Base-by-base conservation (phyloP, 2,888 invertebrate species). In the Nebria brevicollis region DNA sequence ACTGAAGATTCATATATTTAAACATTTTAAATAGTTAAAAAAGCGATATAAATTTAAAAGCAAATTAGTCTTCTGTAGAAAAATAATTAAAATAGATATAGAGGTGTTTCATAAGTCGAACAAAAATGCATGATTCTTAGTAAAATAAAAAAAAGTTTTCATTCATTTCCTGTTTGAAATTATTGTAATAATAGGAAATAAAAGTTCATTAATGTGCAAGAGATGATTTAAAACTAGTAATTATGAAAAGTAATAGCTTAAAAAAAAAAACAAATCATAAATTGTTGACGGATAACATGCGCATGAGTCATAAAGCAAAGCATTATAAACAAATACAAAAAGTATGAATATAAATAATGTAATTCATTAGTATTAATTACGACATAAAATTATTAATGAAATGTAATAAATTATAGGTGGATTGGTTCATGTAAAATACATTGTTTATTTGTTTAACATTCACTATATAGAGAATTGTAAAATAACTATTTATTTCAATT, bases 131-230 rank as follows among this genome's bases (percentile, higher is more conserved):
- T 73, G 20, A 73, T 41, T 73, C 42, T 42, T 73, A 25, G 64
- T 54, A 75, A 20, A 64, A 54, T 54, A 43, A 75, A 75, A 54
- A 73, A 42, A 11, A n/a, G 26, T 26, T 68, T 42, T 42, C 25
- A 73, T 20, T 78, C 73, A 78, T 73, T 78, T 78, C 78, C 73
- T 78, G 78, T 42, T 10, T 72, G 54, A 66, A 15, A 70, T 70
- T 20, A 70, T 70, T 70, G 25, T 70, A 77, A 77, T 68, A 78
- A 73, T 65, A 78, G 25, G 65, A 73, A 78, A 78, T 78, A 78
- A 78, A 78, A 78, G 78, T 78, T 78, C 78, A 78, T 78, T 78
- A 73, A 65, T 73, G 78, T n/a, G 10, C 64, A 54, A 78, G 78
- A 65, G 26, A 73, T 72, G 65, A 73, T 78, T 78, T 78, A 66